Base-by-base conservation (phyloP, 2,888 invertebrate species). In the Amiota mariae region DNA sequence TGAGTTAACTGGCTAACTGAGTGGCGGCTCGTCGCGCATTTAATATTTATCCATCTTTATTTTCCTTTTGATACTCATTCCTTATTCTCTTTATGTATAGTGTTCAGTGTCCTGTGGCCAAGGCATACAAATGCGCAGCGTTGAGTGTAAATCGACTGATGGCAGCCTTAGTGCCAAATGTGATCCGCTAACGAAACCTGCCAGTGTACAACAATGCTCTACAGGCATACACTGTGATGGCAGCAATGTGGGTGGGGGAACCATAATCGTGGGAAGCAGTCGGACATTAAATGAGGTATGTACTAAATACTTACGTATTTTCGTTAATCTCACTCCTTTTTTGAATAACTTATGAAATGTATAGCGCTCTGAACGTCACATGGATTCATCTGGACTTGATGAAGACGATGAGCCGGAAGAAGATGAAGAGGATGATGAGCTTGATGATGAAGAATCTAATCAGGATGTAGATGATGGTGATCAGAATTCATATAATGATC, bases 51-150 rank as follows among this genome's bases (percentile, higher is more conserved):
- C 36, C 36, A 36, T 36, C 36, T 6, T 36, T 36, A 6, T 6
- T 36, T 6, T n/a, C n/a, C n/a, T 6, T 36, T 36, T 36, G 36
- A 36, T 36, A 36, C 36, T 36, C 36, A 36, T 36, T 24, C 48
- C 54, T 49, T 49, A 67, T 51, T 15, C 68, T 24, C 36, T 57
- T 36, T 36, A 36, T 36, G 6, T 57, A 11, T 91, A 97, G 97
- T 98, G 98, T 88, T 97, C 97, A n/a, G 96, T 95, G 11, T 95
- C 95, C 11, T 98, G 98, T 87, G 98, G 97, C 11, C 95, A 93
- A 87, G 98, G 98, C 0, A 91, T 95, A 49, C 96, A 96, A 90
- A 94, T 94, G 36, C 93, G 98, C 18, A 93, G 93, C 51, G 95
- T 97, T 70, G 94, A 95, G 85, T 98, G 98, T 88, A 92, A 94